A percentile compares a stretch with the other conserved stretches of the same genome.
phyloP scores from a whole-genome alignment of 2,113 vertebrate genomes.

The Egretta garzetta region DNA sequence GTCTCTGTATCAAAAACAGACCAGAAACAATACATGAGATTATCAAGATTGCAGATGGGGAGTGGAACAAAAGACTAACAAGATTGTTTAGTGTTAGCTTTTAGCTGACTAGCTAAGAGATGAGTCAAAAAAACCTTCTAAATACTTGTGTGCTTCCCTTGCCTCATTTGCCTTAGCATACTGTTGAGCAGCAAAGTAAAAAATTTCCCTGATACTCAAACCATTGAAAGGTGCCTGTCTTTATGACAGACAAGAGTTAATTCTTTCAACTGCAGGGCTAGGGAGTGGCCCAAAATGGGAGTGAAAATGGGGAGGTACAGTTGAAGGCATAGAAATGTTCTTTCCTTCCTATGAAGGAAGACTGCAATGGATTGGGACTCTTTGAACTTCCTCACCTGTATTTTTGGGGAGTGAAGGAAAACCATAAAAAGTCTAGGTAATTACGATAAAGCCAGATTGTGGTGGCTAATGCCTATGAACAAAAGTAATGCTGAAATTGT shows the following conservation, averaged over 20 bases:
- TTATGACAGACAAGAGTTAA: not conserved
- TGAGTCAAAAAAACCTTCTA: conserved; percentile 26
- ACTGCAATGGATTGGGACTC: not conserved
- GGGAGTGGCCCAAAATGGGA: not conserved
- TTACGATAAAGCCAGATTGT: not conserved
- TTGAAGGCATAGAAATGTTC: not conserved
- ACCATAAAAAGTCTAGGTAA: not conserved
- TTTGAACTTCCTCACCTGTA: not conserved
- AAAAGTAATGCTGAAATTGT: not conserved
- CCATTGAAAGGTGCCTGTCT: not conserved
- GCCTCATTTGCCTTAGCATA: not conserved
- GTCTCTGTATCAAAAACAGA: not conserved
- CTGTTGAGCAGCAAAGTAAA: not conserved
- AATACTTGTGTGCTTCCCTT: not conserved
- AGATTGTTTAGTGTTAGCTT: not conserved
- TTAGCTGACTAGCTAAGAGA: not conserved
- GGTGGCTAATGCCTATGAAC: not conserved
- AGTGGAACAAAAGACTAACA: not conserved
- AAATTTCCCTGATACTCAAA: not conserved
- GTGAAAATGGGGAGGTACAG: not conserved
- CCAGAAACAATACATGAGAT: not conserved
- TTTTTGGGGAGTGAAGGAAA: not conserved
- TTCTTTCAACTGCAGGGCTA: accelerated
- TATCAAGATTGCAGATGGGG: not conserved
- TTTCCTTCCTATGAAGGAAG: not conserved